Evolutionary conservation across 2,888 invertebrate genomes (phyloP), one percentile per base, ranked within the genome.

Genomic region (Acanthosepion lycidas): DNA sequence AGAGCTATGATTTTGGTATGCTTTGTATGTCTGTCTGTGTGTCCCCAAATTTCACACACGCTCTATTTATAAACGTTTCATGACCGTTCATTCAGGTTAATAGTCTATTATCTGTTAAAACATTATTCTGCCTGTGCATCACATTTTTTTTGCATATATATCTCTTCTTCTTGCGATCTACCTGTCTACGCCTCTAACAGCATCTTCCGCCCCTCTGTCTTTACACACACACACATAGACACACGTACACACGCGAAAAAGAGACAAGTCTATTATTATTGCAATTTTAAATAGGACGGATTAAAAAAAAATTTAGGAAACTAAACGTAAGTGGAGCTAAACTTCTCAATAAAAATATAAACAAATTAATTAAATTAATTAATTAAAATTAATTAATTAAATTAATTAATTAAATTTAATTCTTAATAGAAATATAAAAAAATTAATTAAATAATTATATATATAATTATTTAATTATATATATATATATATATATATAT

Each of bases 71-170:
- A 78, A 28, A 15, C 78, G n/a, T 33, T 78, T 15, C 78, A n/a
- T 33, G n/a, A n/a, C n/a, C 0, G 78, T 78, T 42, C 42, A 12
- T 78, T 78, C 15, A 78, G 3, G 8, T n/a, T 20, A 9, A n/a
- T 15, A 78, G n/a, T 33, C 0, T 0, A n/a, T n/a, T 0, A 0
- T 0, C n/a, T 78, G 78, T n/a, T 15, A n/a, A 0, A 15, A 12
- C n/a, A n/a, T 78, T 18, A 5, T n/a, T 18, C 78, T 78, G 78
- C n/a, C 78, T n/a, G 78, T 78, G n/a, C 33, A n/a, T 78, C n/a
- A 3, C 42, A 42, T 42, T 42, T 2, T 78, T n/a, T n/a, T 23
- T 12, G 33, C n/a, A 15, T 78, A 33, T 4, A 12, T 15, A 78
- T 15, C 28, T n/a, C n/a, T 12, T 28, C 12, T 20, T 26, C n/a